These are phyloP conservation scores for Eubasilissa splendida DNA, from an alignment of 2,888 invertebrate genomes.

Conservation along the genomic window DNA sequence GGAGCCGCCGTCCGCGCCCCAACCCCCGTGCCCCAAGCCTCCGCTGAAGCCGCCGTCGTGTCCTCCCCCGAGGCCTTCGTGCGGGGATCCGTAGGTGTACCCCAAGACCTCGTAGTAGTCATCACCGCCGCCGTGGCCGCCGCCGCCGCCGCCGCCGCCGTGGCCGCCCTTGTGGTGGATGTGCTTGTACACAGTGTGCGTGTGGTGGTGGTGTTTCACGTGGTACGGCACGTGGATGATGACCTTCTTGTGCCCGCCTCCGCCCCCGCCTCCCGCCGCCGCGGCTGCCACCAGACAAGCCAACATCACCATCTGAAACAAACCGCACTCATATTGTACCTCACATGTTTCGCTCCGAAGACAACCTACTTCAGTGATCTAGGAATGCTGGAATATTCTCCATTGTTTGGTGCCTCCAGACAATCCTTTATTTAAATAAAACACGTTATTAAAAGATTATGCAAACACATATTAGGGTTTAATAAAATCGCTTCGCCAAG, in stretches of 20 bases:
- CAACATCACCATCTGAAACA: slow-evolving; percentile 65
- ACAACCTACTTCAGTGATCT: background rate
- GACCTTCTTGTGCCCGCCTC: slow-evolving; percentile 78
- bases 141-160: slow-evolving; percentile 66
- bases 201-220: slow-evolving; percentile 84
- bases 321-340: slow-evolving; percentile 18
- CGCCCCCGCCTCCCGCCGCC: slow-evolving; percentile 68
- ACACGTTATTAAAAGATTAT: no score
- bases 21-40: slow-evolving; percentile 59
- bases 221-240: slow-evolving; percentile 86
- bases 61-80: slow-evolving; percentile 67
- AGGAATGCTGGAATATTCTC: no score
- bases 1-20: slow-evolving; percentile 62
- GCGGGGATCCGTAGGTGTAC: slow-evolving; percentile 78
- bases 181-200: slow-evolving; percentile 84
- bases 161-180: slow-evolving; percentile 76
- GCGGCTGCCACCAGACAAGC: slow-evolving; percentile 65
- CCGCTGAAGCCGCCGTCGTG: slow-evolving; percentile 66
- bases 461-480: no score
- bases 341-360: background rate
- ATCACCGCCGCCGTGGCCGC: slow-evolving; percentile 64
- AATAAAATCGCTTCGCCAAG: no score
- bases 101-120: slow-evolving; percentile 80
- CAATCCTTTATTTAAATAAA: no score
- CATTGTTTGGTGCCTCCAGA: no score